A percentile compares a stretch with the other conserved stretches of the same genome.
These are phyloP conservation scores for Heteromurus nitidus DNA, from an alignment of 2,888 invertebrate species.

Conservation along the genomic window DNA sequence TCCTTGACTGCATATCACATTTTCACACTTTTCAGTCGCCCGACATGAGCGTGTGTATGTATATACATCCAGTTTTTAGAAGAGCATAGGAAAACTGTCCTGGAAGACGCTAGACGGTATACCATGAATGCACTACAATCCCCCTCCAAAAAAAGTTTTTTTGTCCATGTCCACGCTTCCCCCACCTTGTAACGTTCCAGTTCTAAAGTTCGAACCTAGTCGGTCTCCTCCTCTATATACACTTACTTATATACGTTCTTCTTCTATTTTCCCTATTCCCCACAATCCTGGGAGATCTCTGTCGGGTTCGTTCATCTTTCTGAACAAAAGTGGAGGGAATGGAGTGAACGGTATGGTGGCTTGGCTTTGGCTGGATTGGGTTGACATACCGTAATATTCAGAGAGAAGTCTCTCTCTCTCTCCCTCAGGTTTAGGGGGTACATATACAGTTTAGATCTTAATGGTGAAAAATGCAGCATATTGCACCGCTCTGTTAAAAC, in stretches of 20 bases:
- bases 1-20: constrained; percentile 23
- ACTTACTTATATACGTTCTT: background rate
- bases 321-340: constrained; percentile 7
- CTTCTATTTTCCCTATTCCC: constrained; percentile 28
- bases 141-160: no score
- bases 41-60: no score
- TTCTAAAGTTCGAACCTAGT: background rate
- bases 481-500: constrained; percentile 49
- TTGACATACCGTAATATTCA: constrained; percentile 2
- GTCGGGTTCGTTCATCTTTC: constrained; percentile 57
- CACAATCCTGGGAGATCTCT: constrained; percentile 28
- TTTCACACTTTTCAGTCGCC: no score
- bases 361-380: no score
- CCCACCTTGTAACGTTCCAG: no score
- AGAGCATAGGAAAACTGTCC: no score
- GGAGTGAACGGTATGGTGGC: background rate
- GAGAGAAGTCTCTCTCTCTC: no score
- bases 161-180: no score
- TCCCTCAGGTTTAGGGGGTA: no score
- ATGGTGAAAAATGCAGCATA: constrained; percentile 45
- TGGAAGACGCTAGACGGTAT: no score
- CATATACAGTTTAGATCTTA: constrained; percentile 3
- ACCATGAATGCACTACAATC: no score
- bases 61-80: no score
- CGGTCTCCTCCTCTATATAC: background rate